Evolutionary conservation across 1,140 invertebrate species (phyloP), one percentile per base, ranked within the genome.

Genomic region (Lordiphosa collinella): DNA sequence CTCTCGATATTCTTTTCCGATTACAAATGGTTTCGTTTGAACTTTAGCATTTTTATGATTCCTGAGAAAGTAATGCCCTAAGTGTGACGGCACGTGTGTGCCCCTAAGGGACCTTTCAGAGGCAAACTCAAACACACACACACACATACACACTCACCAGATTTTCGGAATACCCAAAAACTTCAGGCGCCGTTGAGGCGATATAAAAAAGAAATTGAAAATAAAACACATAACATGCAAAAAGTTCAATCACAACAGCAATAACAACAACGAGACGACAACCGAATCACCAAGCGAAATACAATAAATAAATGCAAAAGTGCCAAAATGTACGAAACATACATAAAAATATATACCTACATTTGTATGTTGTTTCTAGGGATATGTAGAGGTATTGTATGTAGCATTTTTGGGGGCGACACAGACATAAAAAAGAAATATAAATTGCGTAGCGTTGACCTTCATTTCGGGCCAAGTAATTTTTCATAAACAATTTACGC

Each of bases 401-500:
- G 22, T 32, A 34, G 35, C 31, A 14, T 25, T n/a, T n/a, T n/a
- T 14, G 48, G 41, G 43, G 56, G 48, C 52, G 51, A 55, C 51
- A 52, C 38, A 57, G 63, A 67, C 63, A 84, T 78, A 72, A 82
- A 82, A 82, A 84, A 70, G 67, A 78, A 84, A 84, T 84, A 78
- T 82, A 84, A 82, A 82, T 82, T 84, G 78, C 78, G 76, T 80
- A 82, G 76, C 76, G 70, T 49, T 80, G 76, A 80, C 76, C 76
- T 80, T 80, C 76, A 80, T 76, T 82, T 82, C 76, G 62, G 76
- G 67, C 76, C 71, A 80, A 80, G 76, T 80, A 80, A 80, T 80
- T 80, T 80, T 80, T 80, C 76, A 80, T 80, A 80, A 80, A 84
- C 76, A 80, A 82, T 80, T 82, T 80, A 80, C 76, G 76, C 76